Conservation (phyloP, 2,797 vertebrate genomes). For the Esox masquinongy region DNA sequence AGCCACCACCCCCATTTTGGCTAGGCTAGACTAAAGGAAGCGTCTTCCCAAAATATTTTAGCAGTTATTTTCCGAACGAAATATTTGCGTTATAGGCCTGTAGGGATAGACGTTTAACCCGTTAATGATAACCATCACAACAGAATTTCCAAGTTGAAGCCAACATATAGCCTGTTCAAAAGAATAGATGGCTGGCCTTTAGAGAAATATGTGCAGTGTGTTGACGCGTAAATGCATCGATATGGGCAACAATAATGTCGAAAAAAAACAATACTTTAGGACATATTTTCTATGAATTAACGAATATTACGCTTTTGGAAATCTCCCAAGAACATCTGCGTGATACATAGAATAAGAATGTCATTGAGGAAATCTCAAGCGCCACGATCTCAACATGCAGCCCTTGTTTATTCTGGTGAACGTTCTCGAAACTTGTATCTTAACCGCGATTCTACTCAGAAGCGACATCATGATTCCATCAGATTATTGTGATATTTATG, state of each 20-base stretch:
- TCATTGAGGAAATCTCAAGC: conserved; percentile 62
- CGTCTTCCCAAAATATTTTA: conserved; percentile 27
- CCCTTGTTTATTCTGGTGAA: conserved; percentile 50
- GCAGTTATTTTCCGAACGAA: background rate
- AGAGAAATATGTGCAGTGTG: background rate
- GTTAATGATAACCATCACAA: background rate
- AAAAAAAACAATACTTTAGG: background rate
- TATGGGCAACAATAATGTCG: background rate
- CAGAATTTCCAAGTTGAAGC: background rate
- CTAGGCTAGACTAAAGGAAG: conserved; percentile 24
- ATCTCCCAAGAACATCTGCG: background rate
- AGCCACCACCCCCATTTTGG: conserved; percentile 68
- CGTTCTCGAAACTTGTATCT: conserved; percentile 31
- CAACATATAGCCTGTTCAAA: conserved; percentile 11
- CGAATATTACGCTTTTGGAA: background rate
- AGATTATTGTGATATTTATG: background rate
- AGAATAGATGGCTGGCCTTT: conserved; percentile 35
- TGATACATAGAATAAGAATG: conserved; percentile 20
- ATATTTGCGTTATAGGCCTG: background rate
- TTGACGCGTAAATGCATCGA: background rate
- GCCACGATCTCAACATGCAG: conserved; percentile 56
- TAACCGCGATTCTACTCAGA: background rate
- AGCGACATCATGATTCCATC: no score
- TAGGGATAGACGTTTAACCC: conserved; percentile 28
- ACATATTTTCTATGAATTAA: background rate